These are phyloP conservation scores for Bergia puertoricense DNA, from an alignment of 92 coral and sea anemone species.

Conservation along the genomic window DNA sequence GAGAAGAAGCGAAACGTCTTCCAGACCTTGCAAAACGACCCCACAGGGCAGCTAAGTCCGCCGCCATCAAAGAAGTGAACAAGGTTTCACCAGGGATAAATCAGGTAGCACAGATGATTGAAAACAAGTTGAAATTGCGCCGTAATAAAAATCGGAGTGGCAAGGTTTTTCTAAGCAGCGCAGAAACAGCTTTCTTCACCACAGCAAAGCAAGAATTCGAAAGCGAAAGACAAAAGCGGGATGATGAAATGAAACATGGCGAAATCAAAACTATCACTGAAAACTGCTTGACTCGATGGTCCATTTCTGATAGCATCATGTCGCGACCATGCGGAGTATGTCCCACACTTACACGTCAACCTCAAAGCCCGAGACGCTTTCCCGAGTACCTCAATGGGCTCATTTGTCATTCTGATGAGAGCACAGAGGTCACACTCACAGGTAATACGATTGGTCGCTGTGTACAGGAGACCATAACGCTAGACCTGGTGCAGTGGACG, in stretches of 20 bases:
- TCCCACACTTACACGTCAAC: slow-evolving; percentile 23
- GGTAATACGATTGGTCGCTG: background rate
- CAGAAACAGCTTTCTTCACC: background rate
- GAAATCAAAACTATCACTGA: slow-evolving; percentile 10
- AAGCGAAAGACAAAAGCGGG: background rate
- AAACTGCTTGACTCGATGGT: slow-evolving; percentile 11
- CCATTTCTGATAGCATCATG: background rate
- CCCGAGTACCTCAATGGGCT: slow-evolving; percentile 33
- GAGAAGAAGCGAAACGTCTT: background rate
- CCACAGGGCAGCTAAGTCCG: background rate
- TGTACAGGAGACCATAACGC: slow-evolving; percentile 17
- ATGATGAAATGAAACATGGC: background rate
- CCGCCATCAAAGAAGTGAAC: background rate
- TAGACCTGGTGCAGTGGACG: slow-evolving; percentile 25
- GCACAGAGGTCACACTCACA: background rate
- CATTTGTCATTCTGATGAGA: slow-evolving; percentile 20
- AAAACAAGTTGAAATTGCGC: too few relatives aligned
- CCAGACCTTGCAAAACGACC: slow-evolving; percentile 19
- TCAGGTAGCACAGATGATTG: background rate
- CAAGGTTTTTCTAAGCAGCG: background rate
- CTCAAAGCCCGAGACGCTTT: slow-evolving; percentile 30
- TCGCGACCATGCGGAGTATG: slow-evolving; percentile 33
- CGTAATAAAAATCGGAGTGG: too few relatives aligned
- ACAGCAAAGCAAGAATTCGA: background rate
- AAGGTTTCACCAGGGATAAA: background rate